Evolutionary conservation across 1,140 invertebrate genomes (phyloP).

Genomic region (Mya arenaria): DNA sequence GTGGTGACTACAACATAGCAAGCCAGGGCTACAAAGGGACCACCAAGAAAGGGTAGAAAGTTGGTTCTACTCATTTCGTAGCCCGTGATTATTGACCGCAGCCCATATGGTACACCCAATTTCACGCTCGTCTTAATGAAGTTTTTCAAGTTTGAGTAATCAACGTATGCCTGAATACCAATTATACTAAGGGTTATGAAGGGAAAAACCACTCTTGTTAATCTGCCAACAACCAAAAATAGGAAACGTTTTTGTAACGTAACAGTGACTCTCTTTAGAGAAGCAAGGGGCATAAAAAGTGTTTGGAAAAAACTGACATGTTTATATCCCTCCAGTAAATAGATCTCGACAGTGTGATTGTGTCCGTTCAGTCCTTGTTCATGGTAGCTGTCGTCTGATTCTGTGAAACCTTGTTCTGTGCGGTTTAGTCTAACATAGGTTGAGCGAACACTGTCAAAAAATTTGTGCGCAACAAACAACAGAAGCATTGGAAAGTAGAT

Average conservation of each 20-base stretch:
- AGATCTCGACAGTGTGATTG: not conserved
- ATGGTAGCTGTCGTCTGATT: too few relatives aligned
- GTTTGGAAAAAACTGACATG: conserved; percentile 18
- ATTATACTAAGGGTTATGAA: conserved; percentile 9
- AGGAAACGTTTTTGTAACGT: too few relatives aligned
- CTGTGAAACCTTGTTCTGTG: too few relatives aligned
- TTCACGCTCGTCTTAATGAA: conserved; percentile 1
- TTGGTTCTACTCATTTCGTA: conserved; percentile 4
- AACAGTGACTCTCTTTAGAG: too few relatives aligned
- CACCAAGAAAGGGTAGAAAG: conserved; percentile 34
- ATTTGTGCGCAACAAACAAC: not conserved
- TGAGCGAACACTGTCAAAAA: too few relatives aligned
- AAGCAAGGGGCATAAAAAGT: not conserved
- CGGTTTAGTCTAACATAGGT: too few relatives aligned
- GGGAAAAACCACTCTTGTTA: not conserved
- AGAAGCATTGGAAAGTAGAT: conserved; percentile 27
- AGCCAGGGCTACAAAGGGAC: conserved; percentile 23
- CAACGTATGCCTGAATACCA: conserved; percentile 12
- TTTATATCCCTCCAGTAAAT: conserved; percentile 4
- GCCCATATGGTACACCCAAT: conserved; percentile 34
- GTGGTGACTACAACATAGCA: conserved; percentile 19
- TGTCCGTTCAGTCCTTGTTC: too few relatives aligned
- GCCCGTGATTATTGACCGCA: conserved; percentile 28
- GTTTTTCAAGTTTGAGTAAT: conserved; percentile 1
- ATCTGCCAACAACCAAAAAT: not conserved